Percentiles rank a stretch among this genome's conserved stretches.
These are phyloP conservation scores for Erynnis tages DNA, from an alignment of 2,888 invertebrate genomes.

Conservation along the genomic window DNA sequence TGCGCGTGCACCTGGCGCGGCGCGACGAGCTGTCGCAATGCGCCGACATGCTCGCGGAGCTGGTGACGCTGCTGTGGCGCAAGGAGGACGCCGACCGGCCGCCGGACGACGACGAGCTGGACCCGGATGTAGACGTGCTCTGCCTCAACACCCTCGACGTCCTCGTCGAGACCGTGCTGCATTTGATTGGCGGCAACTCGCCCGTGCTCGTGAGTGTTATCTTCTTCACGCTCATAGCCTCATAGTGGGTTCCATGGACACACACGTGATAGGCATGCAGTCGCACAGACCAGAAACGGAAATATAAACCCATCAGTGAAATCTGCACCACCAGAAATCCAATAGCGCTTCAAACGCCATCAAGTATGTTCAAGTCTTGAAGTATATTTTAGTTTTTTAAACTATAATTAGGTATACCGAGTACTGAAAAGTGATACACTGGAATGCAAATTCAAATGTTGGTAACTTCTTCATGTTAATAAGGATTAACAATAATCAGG, in stretches of 20 bases:
- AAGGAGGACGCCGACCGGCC: constrained; percentile 69
- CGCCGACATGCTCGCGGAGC: constrained; percentile 93
- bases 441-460: too few relatives aligned
- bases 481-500: too few relatives aligned
- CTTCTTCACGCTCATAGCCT: not conserved
- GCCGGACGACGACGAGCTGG: constrained; percentile 65
- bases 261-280: too few relatives aligned
- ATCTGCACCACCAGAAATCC: too few relatives aligned
- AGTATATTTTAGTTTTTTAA: too few relatives aligned
- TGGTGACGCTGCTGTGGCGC: constrained; percentile 83
- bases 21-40: constrained; percentile 92
- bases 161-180: constrained; percentile 91
- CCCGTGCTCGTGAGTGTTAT: constrained; percentile 83
- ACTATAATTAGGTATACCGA: too few relatives aligned
- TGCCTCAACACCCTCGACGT: constrained; percentile 91
- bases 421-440: too few relatives aligned
- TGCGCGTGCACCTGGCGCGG: constrained; percentile 90
- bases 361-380: too few relatives aligned
- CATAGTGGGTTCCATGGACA: not conserved
- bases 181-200: constrained; percentile 89
- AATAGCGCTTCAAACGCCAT: too few relatives aligned
- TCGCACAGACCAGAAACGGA: too few relatives aligned
- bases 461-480: too few relatives aligned
- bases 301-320: too few relatives aligned
- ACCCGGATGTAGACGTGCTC: constrained; percentile 90